A percentile compares a stretch with the other conserved stretches of the same genome.
These are phyloP conservation scores for Neostethus bicornis DNA, from an alignment of 2,797 vertebrate species.

Conservation along the genomic window DNA sequence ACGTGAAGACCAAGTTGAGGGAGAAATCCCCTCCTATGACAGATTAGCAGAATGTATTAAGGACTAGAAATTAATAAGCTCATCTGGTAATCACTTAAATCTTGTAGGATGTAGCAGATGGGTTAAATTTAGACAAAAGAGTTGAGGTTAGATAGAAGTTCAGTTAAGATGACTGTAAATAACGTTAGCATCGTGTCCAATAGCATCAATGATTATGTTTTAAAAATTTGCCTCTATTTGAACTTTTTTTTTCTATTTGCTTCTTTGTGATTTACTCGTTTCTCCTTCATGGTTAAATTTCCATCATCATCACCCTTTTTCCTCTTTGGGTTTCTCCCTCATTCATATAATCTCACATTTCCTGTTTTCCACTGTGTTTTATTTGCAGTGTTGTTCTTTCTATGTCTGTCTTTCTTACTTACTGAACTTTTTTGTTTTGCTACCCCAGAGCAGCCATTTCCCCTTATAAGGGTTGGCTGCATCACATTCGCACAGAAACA, in stretches of 20 bases:
- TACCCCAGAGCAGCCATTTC: conserved; percentile 23
- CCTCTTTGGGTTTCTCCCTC: neutral
- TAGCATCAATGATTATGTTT: too few species aligned
- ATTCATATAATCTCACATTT: conserved; percentile 28
- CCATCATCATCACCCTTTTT: neutral
- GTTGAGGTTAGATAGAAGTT: too few species aligned
- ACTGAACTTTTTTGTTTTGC: conserved; percentile 1
- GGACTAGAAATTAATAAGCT: too few species aligned
- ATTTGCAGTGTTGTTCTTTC: conserved; percentile 9
- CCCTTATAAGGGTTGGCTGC: conserved; percentile 65
- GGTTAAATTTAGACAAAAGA: too few species aligned
- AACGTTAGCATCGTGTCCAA: too few species aligned
- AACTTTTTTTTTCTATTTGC: conserved; percentile 10
- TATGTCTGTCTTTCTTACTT: conserved; percentile 6
- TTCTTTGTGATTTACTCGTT: conserved; percentile 16
- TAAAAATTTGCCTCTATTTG: conserved; percentile 33
- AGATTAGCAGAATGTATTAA: too few species aligned
- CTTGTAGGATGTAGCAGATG: too few species aligned
- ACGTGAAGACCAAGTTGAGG: too few species aligned
- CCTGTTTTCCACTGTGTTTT: conserved; percentile 17
- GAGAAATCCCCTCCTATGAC: too few species aligned
- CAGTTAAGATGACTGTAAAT: too few species aligned
- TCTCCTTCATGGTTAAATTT: conserved; percentile 12
- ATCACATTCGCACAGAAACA: conserved; percentile 32
- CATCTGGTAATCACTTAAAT: too few species aligned